These are phyloP conservation scores for Tragelaphus buxtoni DNA, from an alignment of 2,113 vertebrate genomes.

Conservation along the genomic window DNA sequence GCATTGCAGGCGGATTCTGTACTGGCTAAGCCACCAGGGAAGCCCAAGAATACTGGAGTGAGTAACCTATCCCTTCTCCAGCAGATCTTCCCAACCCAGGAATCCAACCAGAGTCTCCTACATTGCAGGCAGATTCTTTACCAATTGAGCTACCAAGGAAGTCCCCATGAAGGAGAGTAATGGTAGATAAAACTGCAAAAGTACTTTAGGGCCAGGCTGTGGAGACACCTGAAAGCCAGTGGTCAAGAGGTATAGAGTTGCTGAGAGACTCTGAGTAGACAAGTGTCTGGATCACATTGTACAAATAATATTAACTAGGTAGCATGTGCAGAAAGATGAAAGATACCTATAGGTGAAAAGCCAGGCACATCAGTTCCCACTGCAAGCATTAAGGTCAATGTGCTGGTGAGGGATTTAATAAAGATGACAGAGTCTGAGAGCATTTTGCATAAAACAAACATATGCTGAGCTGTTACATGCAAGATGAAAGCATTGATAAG, in stretches of 20 bases:
- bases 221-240: background rate
- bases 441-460: background rate
- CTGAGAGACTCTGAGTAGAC: background rate
- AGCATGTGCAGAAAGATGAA: background rate
- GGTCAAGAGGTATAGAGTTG: background rate
- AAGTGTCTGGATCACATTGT: background rate
- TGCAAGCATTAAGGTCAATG: background rate
- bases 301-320: background rate
- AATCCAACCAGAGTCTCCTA: background rate
- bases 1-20: background rate
- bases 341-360: background rate
- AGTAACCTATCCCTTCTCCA: background rate
- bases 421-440: background rate
- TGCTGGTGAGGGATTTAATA: background rate
- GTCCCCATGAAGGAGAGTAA: background rate
- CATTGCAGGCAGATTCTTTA: background rate
- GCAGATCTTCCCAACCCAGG: background rate
- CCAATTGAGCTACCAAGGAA: background rate
- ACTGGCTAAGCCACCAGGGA: background rate
- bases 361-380: background rate
- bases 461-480: background rate
- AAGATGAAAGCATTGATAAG: background rate
- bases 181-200: background rate
- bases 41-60: background rate
- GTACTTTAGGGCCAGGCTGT: background rate